Conservation (phyloP, 2,888 invertebrate species). For the Hemithea aestivaria region DNA sequence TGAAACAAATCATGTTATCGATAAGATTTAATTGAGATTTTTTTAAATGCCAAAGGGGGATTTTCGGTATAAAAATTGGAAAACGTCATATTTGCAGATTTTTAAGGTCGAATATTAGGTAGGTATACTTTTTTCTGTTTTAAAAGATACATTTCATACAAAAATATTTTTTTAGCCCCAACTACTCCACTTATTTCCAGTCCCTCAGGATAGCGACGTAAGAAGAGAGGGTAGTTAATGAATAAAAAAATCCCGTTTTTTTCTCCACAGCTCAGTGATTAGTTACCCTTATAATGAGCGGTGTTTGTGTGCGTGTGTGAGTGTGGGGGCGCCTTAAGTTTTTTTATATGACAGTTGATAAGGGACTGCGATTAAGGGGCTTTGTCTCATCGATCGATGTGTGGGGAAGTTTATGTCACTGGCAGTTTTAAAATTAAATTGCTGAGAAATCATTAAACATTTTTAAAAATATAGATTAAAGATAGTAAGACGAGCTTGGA, state of each 20-base stretch:
- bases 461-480: too few species aligned
- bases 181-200: conserved; percentile 36
- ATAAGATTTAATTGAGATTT: too few species aligned
- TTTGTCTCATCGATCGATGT: conserved; percentile 54
- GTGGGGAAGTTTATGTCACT: conserved; percentile 21
- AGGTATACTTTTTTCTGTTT: too few species aligned
- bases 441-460: too few species aligned
- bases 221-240: conserved; percentile 76
- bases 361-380: conserved; percentile 61
- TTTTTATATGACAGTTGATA: conserved; percentile 64
- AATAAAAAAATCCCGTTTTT: conserved; percentile 76
- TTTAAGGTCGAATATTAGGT: too few species aligned
- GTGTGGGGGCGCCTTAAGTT: conserved; percentile 51
- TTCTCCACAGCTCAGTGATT: conserved; percentile 75
- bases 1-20: too few species aligned
- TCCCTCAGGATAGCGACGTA: conserved; percentile 56
- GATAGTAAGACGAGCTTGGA: too few species aligned
- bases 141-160: too few species aligned
- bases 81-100: too few species aligned
- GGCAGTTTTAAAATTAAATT: background rate
- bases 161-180: background rate
- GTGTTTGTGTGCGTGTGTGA: conserved; percentile 57
- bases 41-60: too few species aligned
- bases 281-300: conserved; percentile 77
- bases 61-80: too few species aligned